These are phyloP conservation scores for Oxyscelio sp. DNA, from an alignment of 2,888 invertebrate species.

Conservation along the genomic window DNA sequence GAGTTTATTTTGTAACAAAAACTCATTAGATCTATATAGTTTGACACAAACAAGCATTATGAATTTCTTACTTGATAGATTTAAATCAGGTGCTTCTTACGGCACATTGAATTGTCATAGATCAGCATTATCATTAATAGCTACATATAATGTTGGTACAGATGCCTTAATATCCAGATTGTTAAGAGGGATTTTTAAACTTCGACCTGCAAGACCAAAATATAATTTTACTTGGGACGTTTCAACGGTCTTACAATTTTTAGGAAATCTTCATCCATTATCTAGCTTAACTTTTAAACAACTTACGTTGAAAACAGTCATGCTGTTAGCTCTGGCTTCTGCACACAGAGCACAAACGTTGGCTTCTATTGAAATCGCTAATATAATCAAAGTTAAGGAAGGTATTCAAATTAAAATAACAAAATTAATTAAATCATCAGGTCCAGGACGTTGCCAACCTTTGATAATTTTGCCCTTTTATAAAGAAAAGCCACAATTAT, in stretches of 20 bases:
- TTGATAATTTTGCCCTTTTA: neutral
- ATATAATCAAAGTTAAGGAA: neutral
- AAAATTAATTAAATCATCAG: slow-evolving; percentile 16
- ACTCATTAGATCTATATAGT: neutral
- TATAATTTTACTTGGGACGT: slow-evolving; percentile 57
- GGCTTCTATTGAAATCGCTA: neutral
- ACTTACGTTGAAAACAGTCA: slow-evolving; percentile 7
- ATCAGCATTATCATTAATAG: slow-evolving; percentile 20
- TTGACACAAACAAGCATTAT: neutral
- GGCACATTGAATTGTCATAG: slow-evolving; percentile 20
- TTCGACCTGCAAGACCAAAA: slow-evolving; percentile 23
- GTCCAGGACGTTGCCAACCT: neutral
- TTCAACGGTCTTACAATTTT: slow-evolving; percentile 38
- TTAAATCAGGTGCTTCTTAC: slow-evolving; percentile 17
- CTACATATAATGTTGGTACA: neutral
- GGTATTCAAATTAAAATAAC: neutral
- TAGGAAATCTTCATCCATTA: slow-evolving; percentile 25
- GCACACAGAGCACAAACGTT: slow-evolving; percentile 17
- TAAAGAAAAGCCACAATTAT: neutral
- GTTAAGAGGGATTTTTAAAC: slow-evolving; percentile 6
- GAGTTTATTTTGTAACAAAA: neutral
- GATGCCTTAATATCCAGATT: slow-evolving; percentile 4
- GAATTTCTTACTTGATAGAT: neutral
- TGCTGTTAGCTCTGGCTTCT: slow-evolving; percentile 5
- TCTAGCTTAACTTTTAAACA: neutral